Base-by-base conservation (phyloP, 2,113 vertebrate species). In the Galeopterus variegatus region DNA sequence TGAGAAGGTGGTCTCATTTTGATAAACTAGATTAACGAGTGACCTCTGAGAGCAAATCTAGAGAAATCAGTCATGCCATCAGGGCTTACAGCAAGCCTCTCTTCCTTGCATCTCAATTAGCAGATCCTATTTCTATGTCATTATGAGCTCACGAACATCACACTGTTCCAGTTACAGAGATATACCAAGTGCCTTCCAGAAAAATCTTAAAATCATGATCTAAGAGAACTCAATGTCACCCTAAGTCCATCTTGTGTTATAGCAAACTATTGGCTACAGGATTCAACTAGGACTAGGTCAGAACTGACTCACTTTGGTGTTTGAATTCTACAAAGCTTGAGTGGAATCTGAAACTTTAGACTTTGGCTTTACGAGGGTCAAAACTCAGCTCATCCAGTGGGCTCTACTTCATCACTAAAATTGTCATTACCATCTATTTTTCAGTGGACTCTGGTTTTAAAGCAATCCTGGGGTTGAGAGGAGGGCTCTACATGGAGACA, bases 351-450 rank as follows among this genome's bases (percentile, higher is more conserved):
- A 92, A 69, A 10, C n/a, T 56, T 28, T 84, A 52, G 17, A 41
- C 28, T 79, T 81, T 91, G n/a, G 28, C 26, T 70, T 83, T 36
- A 72, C 14, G 48, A 48, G 52, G 36, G 19, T 88, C 48, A 85
- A 96, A 83, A 93, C 36, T 94, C 26, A 92, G 17, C n/a, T 81
- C 60, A 70, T 64, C n/a, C 9, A 88, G 64, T 10, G 67, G n/a
- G 6, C 21, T 80, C 36, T 0, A 56, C 31, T 0, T 88, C 19
- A n/a, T 84, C n/a, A 62, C 17, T 76, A 89, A 85, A 79, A 82
- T 75, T 54, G 36, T 73, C 50, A 31, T 75, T 60, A 65, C 19
- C 3, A 48, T 69, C 31, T 80, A 82, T 24, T 81, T 87, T 65
- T 76, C 24, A 87, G 69, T 45, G 33, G 4, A 24, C 6, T n/a